Evolutionary conservation across 2,797 vertebrate genomes (phyloP), one percentile per base, ranked within the genome.

Genomic region (Melanotaenia boesemani): DNA sequence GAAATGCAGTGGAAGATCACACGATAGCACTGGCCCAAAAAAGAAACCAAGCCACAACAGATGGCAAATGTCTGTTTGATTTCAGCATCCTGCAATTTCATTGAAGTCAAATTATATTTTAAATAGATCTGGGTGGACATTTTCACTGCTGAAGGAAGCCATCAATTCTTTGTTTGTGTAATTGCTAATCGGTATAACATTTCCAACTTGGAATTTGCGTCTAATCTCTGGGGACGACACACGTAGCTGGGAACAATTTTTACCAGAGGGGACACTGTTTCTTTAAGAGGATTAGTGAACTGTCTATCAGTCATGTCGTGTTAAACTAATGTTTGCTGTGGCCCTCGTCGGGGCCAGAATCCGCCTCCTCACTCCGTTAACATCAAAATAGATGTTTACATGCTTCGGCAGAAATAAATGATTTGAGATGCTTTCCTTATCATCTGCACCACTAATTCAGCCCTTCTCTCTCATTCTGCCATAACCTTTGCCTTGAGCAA

Each of bases 221-320:
- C 84, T 93, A 94, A 94, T 94, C 92, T 91, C 81, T 70, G 79
- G 80, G 87, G 86, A 88, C 65, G 82, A 80, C 72, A 72, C 65
- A 39, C 72, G 5, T 74, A 76, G 79, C 83, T 36, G 81, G 87
- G 89, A 91, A 91, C 90, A 91, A 20, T 90, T 88, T 86, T 95
- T 84, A 91, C 93, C 93, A 91, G 93, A 94, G 94, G 94, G 90
- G 86, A 92, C 90, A 88, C 82, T 92, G 90, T 94, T 92, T 71
- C 89, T 92, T 94, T 94, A 93, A 95, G 93, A 92, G 93, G 94
- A 95, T 95, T 95, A 95, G 83, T 10, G 72, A 89, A 90, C 88
- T 86, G 91, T 94, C 92, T 90, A 91, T 93, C 93, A 94, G 92
- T 93, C 91, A 92, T 89, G 90, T 89, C 68, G 81, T 67, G 86